phyloP scores from a whole-genome alignment of 2,797 vertebrate species.

The Gambelia wislizenii region DNA sequence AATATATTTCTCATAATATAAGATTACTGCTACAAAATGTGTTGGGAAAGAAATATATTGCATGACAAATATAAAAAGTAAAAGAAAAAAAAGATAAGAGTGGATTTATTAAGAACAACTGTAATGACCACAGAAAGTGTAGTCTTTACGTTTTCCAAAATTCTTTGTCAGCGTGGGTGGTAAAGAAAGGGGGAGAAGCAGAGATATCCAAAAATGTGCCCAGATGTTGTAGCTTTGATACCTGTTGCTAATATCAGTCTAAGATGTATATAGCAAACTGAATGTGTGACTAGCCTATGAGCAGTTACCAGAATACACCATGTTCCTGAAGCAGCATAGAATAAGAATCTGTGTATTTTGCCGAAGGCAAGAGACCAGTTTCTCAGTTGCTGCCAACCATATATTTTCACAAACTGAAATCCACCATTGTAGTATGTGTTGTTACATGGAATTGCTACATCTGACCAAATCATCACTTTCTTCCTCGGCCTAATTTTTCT shows the following conservation, averaged over 20 bases:
- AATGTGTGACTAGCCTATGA: not conserved
- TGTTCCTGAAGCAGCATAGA: not conserved
- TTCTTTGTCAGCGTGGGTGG: not conserved
- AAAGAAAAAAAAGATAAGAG: not conserved
- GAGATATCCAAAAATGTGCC: not conserved
- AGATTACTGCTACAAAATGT: not conserved
- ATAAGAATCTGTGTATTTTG: not conserved
- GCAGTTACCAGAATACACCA: not conserved
- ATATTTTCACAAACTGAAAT: not conserved
- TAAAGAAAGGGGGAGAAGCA: not conserved
- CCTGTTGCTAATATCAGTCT: not conserved
- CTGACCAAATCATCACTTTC: not conserved
- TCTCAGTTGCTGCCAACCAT: not conserved
- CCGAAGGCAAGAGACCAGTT: not conserved
- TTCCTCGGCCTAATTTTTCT: not conserved
- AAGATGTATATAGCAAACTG: not conserved
- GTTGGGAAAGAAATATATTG: not conserved
- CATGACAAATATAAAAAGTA: not conserved
- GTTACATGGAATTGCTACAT: not conserved
- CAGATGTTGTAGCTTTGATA: not conserved
- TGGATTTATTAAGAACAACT: not conserved
- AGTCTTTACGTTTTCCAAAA: not conserved
- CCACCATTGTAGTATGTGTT: not conserved
- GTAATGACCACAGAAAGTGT: not conserved
- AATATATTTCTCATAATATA: slow-evolving; percentile 5